Conservation (phyloP, 2,888 invertebrate genomes). For the Diplazon laetatorius region DNA sequence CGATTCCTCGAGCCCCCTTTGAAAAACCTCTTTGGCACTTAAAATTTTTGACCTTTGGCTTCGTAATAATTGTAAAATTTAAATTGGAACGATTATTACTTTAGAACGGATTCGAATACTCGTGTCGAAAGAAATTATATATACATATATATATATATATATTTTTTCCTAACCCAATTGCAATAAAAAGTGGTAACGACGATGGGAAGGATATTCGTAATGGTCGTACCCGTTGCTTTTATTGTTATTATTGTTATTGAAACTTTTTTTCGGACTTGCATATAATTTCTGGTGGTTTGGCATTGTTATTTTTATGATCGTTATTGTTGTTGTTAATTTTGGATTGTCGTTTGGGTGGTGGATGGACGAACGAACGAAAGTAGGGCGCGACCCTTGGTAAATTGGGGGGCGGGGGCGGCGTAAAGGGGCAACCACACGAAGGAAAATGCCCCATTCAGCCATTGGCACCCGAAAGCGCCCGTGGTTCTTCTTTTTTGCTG, state of each 20-base stretch:
- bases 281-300: no score
- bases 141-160: no score
- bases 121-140: no score
- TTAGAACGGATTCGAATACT: neutral
- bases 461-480: slow-evolving; percentile 58
- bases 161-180: neutral
- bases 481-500: slow-evolving; percentile 49
- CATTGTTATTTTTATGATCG: no score
- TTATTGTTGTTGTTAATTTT: no score
- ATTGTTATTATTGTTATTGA: no score
- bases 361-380: slow-evolving; percentile 26
- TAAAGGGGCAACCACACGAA: slow-evolving; percentile 22
- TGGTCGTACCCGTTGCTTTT: neutral
- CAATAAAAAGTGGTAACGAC: neutral
- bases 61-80: no score
- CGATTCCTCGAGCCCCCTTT: neutral
- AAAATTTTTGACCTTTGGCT: neutral
- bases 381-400: slow-evolving; percentile 37
- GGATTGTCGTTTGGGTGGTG: slow-evolving; percentile 17
- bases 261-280: no score
- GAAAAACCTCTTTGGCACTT: neutral
- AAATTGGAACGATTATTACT: no score
- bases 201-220: no score
- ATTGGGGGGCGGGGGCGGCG: neutral
- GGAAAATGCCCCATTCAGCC: slow-evolving; percentile 44